Conservation (phyloP, 2,797 vertebrate genomes). For the Nasua narica region DNA sequence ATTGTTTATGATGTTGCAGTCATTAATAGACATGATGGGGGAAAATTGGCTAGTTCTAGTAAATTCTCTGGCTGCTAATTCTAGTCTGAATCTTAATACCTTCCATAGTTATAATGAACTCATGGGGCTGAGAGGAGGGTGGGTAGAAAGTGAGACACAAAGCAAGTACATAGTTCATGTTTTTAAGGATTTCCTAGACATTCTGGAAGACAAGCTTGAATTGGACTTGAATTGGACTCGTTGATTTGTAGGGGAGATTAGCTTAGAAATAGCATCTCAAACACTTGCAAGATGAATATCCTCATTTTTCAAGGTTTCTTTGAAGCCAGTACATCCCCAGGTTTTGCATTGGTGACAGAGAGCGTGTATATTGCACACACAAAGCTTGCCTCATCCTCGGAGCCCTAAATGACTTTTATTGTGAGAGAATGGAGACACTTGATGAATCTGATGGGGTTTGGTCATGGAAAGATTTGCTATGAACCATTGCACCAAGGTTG, state of each 20-base stretch:
- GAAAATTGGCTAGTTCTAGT: conserved; percentile 65
- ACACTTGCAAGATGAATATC: conserved; percentile 32
- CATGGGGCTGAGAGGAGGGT: background rate
- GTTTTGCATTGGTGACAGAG: conserved; percentile 25
- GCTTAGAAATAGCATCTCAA: conserved; percentile 48
- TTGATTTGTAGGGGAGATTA: conserved; percentile 54
- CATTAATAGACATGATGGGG: conserved; percentile 80
- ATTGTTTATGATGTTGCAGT: conserved; percentile 85
- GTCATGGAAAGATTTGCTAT: conserved; percentile 46
- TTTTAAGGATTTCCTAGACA: conserved; percentile 43
- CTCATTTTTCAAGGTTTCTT: conserved; percentile 27
- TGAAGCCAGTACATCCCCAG: background rate
- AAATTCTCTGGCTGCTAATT: conserved; percentile 64
- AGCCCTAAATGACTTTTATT: conserved; percentile 50
- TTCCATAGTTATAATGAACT: background rate
- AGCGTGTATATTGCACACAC: background rate
- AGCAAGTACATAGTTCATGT: background rate
- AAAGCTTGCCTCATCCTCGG: background rate
- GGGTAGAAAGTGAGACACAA: background rate
- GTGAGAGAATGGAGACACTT: conserved; percentile 42
- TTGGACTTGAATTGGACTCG: conserved; percentile 17
- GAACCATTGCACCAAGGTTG: conserved; percentile 58
- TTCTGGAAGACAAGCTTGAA: conserved; percentile 38
- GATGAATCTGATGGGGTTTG: conserved; percentile 33
- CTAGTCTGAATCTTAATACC: conserved; percentile 14